phyloP scores from a whole-genome alignment of 2,113 vertebrate species.

The Pogonocichla stellata region DNA sequence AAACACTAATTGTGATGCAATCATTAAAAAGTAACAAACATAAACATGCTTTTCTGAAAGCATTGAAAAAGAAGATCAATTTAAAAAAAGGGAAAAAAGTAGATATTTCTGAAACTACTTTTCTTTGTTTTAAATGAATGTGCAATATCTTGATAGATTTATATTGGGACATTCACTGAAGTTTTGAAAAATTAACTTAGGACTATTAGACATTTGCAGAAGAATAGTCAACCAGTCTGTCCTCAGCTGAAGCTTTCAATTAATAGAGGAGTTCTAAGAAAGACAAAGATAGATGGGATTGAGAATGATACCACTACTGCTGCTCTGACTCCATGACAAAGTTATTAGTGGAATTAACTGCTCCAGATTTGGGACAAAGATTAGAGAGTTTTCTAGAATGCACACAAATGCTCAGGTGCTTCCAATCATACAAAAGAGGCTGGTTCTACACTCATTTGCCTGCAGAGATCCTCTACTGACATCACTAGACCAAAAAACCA shows the following conservation, averaged over 20 bases:
- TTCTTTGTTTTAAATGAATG: background rate
- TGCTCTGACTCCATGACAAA: background rate
- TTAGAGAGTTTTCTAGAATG: background rate
- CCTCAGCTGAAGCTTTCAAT: background rate
- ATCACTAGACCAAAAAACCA: background rate
- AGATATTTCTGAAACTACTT: background rate
- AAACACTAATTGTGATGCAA: background rate
- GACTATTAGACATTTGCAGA: background rate
- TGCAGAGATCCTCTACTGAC: background rate
- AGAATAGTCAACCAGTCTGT: background rate
- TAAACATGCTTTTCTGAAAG: background rate
- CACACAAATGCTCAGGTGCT: background rate
- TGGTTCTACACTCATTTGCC: background rate
- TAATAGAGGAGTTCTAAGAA: background rate
- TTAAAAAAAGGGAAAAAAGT: accelerated
- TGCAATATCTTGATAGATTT: background rate
- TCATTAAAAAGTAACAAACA: background rate
- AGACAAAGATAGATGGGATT: background rate
- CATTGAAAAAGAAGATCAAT: background rate
- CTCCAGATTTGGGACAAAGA: background rate
- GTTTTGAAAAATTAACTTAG: background rate
- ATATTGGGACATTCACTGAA: background rate
- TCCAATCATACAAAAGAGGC: background rate
- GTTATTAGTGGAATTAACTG: background rate
- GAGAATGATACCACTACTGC: background rate